A percentile compares a stretch with the other conserved stretches of the same genome.
These are phyloP conservation scores for Hydrolagus colliei DNA, from an alignment of 2,797 vertebrate genomes.

Conservation along the genomic window DNA sequence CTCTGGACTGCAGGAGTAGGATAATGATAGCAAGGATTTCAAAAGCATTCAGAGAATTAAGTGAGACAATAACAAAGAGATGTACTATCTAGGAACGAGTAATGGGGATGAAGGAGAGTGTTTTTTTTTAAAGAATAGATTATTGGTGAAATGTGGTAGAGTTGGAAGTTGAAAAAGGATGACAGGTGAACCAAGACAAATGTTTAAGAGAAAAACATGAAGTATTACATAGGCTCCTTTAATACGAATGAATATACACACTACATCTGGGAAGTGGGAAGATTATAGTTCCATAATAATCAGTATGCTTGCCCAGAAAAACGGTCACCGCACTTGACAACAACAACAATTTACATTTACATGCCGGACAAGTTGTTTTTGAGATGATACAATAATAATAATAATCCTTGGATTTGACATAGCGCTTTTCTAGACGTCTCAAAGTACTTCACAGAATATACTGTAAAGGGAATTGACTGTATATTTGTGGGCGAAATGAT, in stretches of 20 bases:
- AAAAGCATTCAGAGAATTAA: slow-evolving; percentile 37
- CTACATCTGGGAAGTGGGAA: too few species aligned
- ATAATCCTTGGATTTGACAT: too few species aligned
- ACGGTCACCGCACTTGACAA: too few species aligned
- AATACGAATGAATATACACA: background rate
- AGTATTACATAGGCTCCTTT: background rate
- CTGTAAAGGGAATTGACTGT: too few species aligned
- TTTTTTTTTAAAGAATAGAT: background rate
- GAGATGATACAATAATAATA: too few species aligned
- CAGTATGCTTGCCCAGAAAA: too few species aligned
- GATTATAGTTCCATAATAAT: too few species aligned
- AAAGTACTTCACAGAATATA: too few species aligned
- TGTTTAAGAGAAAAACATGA: background rate
- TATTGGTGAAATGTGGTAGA: background rate
- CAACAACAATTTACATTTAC: too few species aligned
- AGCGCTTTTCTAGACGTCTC: too few species aligned
- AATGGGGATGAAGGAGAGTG: background rate
- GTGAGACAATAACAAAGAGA: slow-evolving; percentile 32
- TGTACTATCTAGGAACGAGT: slow-evolving; percentile 15
- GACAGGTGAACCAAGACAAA: slow-evolving; percentile 17
- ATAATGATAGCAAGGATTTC: slow-evolving; percentile 36
- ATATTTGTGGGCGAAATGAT: too few species aligned
- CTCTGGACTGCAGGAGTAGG: slow-evolving; percentile 36
- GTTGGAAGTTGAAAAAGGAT: slow-evolving; percentile 15
- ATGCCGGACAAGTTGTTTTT: too few species aligned